phyloP scores from a whole-genome alignment of 2,888 invertebrate genomes.

The Drosophila picticornis region DNA sequence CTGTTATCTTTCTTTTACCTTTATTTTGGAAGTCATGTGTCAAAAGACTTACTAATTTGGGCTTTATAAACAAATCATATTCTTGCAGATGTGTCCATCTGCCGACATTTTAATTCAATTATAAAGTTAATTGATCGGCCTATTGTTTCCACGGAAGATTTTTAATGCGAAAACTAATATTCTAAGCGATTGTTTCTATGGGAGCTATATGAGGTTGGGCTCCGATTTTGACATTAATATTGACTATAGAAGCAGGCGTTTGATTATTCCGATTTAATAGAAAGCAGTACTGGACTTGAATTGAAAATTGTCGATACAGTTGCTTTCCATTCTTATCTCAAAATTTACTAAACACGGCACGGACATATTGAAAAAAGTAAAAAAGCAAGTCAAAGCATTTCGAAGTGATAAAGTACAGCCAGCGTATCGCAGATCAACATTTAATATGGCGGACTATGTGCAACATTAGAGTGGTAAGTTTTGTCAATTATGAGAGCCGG shows the following conservation, averaged over 20 bases:
- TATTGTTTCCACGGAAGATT: too few species aligned
- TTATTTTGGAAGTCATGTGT: background rate
- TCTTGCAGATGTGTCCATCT: too few species aligned
- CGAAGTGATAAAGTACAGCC: background rate
- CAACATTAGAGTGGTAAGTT: background rate
- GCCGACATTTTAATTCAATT: too few species aligned
- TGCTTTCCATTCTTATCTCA: background rate
- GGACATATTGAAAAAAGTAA: too few species aligned
- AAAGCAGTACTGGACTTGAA: background rate
- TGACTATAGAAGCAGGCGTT: background rate
- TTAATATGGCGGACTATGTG: slow-evolving; percentile 4
- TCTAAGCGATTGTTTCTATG: too few species aligned
- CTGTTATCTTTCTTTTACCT: background rate
- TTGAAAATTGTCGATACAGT: background rate
- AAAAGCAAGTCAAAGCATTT: background rate
- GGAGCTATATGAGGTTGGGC: too few species aligned
- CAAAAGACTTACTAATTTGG: background rate
- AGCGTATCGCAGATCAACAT: background rate
- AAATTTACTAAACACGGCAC: background rate
- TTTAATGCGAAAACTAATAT: too few species aligned
- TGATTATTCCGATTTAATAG: background rate
- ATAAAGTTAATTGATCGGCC: too few species aligned
- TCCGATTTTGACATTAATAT: background rate
- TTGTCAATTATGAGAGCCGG: background rate
- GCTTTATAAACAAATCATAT: too few species aligned